phyloP scores from a whole-genome alignment of 2,797 vertebrate genomes.

The Lagodon rhomboides region DNA sequence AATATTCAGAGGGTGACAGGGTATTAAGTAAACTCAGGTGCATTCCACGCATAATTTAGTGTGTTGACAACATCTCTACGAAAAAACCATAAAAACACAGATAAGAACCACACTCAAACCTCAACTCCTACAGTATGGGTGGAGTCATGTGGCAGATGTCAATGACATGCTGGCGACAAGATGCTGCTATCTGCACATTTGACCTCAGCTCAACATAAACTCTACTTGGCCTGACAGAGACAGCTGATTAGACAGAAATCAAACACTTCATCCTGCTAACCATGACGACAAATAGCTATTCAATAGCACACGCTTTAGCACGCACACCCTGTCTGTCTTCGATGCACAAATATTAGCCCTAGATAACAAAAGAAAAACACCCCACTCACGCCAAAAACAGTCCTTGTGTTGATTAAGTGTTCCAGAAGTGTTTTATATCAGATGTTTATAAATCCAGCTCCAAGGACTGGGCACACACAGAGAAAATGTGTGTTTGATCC shows the following conservation, averaged over 20 bases:
- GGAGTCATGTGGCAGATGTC: constrained; percentile 41
- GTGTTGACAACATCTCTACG: constrained; percentile 1
- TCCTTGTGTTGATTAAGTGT: constrained; percentile 63
- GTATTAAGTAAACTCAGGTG: not conserved
- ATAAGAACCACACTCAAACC: not conserved
- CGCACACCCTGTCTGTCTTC: constrained; percentile 19
- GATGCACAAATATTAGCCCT: constrained; percentile 57
- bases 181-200: constrained; percentile 30
- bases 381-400: constrained; percentile 72
- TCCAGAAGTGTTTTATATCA: constrained; percentile 43
- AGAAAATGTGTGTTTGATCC: constrained; percentile 7
- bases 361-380: constrained; percentile 58
- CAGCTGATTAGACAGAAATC: constrained; percentile 51
- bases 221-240: constrained; percentile 45
- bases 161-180: constrained; percentile 35
- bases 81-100: constrained; percentile 22
- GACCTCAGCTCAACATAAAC: constrained; percentile 34
- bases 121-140: not conserved
- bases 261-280: constrained; percentile 39
- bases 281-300: constrained; percentile 44
- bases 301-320: constrained; percentile 12
- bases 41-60: not conserved
- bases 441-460: constrained; percentile 55
- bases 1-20: not conserved
- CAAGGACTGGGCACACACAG: constrained; percentile 20